These are phyloP conservation scores for Panthera uncia DNA, from an alignment of 2,113 vertebrate genomes.

Conservation along the genomic window DNA sequence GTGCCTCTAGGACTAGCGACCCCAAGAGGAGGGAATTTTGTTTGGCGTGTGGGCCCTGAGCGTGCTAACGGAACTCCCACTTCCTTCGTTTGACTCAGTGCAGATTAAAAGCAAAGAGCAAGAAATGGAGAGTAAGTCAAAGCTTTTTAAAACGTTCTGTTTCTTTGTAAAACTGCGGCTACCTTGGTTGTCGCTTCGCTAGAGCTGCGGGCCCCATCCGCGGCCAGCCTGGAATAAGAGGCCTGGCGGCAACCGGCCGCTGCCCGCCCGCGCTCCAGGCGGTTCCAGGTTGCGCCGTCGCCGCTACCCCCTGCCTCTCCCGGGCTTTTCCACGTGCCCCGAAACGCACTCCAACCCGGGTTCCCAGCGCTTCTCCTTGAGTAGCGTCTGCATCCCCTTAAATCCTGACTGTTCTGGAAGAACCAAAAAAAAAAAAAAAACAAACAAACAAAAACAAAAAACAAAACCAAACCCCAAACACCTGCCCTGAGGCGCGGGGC, in stretches of 20 bases:
- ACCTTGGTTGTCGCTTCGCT: neutral
- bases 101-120: neutral
- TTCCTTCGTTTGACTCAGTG: neutral
- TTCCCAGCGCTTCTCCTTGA: neutral
- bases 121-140: neutral
- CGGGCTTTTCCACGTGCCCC: neutral
- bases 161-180: neutral
- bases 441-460: neutral
- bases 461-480: neutral
- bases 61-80: neutral
- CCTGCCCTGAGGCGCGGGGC: neutral
- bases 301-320: neutral
- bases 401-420: neutral
- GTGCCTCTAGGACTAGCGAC: neutral
- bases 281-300: neutral
- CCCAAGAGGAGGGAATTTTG: neutral
- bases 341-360: neutral
- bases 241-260: neutral
- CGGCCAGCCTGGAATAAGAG: neutral
- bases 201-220: neutral
- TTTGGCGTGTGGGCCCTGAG: rapidly evolving
- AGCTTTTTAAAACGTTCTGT: neutral
- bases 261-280: neutral
- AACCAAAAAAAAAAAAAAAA: neutral
- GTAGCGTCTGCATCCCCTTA: neutral